These are phyloP conservation scores for Forbesichthys papilliferus DNA, from an alignment of 2,113 vertebrate species.

Conservation along the genomic window DNA sequence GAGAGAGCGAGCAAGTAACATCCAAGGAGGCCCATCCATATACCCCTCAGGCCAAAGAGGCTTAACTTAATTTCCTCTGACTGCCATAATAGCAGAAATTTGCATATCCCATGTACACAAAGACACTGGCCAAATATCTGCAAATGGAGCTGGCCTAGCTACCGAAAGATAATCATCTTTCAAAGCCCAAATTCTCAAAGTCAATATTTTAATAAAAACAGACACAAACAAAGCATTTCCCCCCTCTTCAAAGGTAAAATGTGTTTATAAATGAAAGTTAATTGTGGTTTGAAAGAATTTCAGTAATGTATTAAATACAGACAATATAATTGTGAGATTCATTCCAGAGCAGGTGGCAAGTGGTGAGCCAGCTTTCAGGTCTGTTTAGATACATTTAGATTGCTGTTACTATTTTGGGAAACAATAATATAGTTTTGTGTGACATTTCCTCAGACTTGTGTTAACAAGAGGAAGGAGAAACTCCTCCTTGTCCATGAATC, in stretches of 20 bases:
- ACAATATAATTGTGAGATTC: neutral
- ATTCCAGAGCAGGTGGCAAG: neutral
- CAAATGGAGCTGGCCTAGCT: constrained; percentile 11
- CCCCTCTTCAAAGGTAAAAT: neutral
- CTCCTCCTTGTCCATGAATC: constrained; percentile 34
- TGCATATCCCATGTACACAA: constrained; percentile 57
- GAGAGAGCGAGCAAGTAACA: neutral
- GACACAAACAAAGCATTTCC: neutral
- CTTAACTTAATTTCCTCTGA: constrained; percentile 61
- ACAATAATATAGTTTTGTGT: neutral
- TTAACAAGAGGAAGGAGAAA: constrained; percentile 16
- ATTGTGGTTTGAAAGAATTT: neutral
- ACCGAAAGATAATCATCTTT: constrained; percentile 33
- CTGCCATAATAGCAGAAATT: constrained; percentile 55
- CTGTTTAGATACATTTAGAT: too few relatives aligned
- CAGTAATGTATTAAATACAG: neutral
- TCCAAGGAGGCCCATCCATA: constrained; percentile 36
- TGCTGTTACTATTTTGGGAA: too few relatives aligned
- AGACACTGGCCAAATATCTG: constrained; percentile 38
- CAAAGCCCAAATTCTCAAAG: constrained; percentile 25
- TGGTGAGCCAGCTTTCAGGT: neutral
- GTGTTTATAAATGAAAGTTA: neutral
- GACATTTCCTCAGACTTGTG: constrained; percentile 9
- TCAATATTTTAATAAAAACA: neutral
- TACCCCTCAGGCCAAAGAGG: constrained; percentile 35